Evolutionary conservation across 2,113 vertebrate genomes (phyloP).

Genomic region (Coturnix japonica): DNA sequence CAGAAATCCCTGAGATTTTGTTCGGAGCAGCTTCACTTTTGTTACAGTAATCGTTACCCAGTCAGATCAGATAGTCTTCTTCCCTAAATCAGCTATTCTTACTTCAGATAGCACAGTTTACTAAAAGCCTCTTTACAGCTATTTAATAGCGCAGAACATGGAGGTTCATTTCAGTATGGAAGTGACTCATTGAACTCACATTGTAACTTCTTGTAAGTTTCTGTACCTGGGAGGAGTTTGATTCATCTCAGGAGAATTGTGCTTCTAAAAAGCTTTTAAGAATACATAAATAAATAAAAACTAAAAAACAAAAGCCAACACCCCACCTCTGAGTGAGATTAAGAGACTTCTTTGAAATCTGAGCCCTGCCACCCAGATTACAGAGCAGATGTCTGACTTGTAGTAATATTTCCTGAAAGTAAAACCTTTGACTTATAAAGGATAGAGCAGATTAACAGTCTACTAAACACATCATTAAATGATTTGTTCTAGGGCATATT

Average conservation of each 20-base stretch:
- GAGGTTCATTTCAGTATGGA: constrained; percentile 64
- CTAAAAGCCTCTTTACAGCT: constrained; percentile 74
- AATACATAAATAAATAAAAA: not conserved
- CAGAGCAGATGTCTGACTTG: not conserved
- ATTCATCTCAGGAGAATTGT: constrained; percentile 37
- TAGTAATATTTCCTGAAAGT: not conserved
- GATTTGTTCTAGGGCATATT: not conserved
- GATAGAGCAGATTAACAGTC: not conserved
- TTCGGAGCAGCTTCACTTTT: constrained; percentile 29
- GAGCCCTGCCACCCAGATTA: not conserved
- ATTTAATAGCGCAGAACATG: constrained; percentile 56
- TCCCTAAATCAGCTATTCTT: constrained; percentile 34
- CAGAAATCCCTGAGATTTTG: constrained; percentile 44
- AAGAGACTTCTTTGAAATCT: not conserved
- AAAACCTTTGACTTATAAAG: constrained; percentile 11
- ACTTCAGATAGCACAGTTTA: constrained; percentile 59
- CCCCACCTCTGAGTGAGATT: not conserved
- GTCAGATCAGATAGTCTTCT: constrained; percentile 56
- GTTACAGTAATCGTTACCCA: constrained; percentile 50
- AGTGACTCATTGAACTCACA: constrained; percentile 58
- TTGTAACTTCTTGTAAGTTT: constrained; percentile 40
- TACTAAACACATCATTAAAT: not conserved
- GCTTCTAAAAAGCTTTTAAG: constrained; percentile 38
- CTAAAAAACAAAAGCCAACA: not conserved
- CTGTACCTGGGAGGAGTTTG: constrained; percentile 58